Percentiles rank a stretch among this genome's conserved stretches.
These are phyloP conservation scores for Hypotaenidia philippensis DNA, from an alignment of 2,797 vertebrate genomes.

Conservation along the genomic window DNA sequence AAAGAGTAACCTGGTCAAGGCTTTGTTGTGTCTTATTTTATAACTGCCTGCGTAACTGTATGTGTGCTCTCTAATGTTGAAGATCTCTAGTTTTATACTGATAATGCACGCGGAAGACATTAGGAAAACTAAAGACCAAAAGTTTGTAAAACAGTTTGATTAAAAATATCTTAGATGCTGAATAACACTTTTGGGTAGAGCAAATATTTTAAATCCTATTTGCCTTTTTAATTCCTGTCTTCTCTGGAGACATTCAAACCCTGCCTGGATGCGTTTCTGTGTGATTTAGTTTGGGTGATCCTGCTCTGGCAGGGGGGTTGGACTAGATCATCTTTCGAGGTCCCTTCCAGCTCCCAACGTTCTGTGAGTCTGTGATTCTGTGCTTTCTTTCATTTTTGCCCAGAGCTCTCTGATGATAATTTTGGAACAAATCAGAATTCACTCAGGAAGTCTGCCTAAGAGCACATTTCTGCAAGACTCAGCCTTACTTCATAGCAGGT, in stretches of 20 bases:
- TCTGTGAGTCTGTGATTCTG: no score
- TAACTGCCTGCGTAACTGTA: background rate
- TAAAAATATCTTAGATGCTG: background rate
- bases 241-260: background rate
- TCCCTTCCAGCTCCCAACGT: no score
- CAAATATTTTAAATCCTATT: background rate
- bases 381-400: background rate
- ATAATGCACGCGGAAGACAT: background rate
- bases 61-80: background rate
- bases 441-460: background rate
- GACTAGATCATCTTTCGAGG: no score
- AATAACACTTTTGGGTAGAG: background rate
- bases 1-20: background rate
- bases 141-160: background rate
- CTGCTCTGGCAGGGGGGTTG: no score
- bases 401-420: background rate
- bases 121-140: background rate
- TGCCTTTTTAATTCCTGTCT: background rate
- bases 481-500: background rate
- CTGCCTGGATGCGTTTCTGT: no score
- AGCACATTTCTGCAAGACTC: slow-evolving; percentile 28
- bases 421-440: background rate
- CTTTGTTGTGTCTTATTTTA: background rate
- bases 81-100: background rate
- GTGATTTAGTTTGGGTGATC: no score